Evolutionary conservation across 1,140 invertebrate species (phyloP).

Genomic region (Drepana arcuata): DNA sequence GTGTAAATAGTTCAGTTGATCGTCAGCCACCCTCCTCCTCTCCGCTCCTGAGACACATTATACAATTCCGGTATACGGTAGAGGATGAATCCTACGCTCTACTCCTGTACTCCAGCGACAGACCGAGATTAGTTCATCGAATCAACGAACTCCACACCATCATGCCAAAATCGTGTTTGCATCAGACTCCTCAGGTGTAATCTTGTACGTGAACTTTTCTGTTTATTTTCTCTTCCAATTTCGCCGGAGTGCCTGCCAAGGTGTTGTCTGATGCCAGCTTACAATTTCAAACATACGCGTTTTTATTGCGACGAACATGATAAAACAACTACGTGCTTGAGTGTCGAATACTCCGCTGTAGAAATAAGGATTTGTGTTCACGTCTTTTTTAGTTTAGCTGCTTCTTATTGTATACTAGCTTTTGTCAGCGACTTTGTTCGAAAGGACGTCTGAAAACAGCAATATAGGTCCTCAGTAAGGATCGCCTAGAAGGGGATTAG

Average conservation of each 20-base stretch:
- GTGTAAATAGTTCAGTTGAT: too few relatives aligned
- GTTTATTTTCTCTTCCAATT: conserved; percentile 67
- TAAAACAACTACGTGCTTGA: too few relatives aligned
- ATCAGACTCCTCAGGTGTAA: conserved; percentile 40
- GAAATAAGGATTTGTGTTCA: neutral
- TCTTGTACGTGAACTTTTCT: conserved; percentile 52
- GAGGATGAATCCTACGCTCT: too few relatives aligned
- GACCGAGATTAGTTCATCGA: too few relatives aligned
- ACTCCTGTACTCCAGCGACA: too few relatives aligned
- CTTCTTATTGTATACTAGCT: neutral
- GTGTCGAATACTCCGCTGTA: too few relatives aligned
- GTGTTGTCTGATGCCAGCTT: conserved; percentile 57
- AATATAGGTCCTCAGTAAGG: too few relatives aligned
- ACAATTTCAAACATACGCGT: conserved; percentile 21
- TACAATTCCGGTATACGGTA: too few relatives aligned
- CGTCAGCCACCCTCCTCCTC: too few relatives aligned
- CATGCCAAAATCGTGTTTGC: conserved; percentile 29
- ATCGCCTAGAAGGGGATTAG: too few relatives aligned
- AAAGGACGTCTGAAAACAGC: too few relatives aligned
- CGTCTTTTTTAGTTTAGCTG: neutral
- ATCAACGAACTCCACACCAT: conserved; percentile 7
- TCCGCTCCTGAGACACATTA: too few relatives aligned
- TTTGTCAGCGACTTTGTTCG: neutral
- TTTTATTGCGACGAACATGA: conserved; percentile 9
- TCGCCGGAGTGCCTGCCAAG: conserved; percentile 58